Percentiles rank a stretch among this genome's conserved stretches.
Evolutionary conservation across 2,113 vertebrate species (phyloP).

Genomic region (Chauna torquata): DNA sequence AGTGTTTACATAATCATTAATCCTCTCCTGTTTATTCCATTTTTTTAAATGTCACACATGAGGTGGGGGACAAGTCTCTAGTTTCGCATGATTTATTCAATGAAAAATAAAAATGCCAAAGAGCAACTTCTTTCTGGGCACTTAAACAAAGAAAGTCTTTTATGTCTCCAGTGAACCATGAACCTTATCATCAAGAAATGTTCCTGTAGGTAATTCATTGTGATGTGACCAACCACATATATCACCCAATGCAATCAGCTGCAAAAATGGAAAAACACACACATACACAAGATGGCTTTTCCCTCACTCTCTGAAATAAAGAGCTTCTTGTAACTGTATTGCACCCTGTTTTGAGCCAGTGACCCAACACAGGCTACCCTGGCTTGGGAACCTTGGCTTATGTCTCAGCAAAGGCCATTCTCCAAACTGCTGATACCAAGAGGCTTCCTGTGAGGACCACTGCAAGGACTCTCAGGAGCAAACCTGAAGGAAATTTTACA

Average conservation of each 20-base stretch:
- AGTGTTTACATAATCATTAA: constrained; percentile 5
- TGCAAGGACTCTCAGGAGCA: not conserved
- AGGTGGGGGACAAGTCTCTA: not conserved
- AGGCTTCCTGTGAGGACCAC: not conserved
- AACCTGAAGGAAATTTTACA: not conserved
- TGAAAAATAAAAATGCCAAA: not conserved
- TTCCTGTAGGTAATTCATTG: not conserved
- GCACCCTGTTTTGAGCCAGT: not conserved
- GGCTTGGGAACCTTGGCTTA: not conserved
- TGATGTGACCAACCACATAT: not conserved
- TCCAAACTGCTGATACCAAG: not conserved
- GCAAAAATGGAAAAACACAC: not conserved
- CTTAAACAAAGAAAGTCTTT: constrained; percentile 51
- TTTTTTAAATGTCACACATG: not conserved
- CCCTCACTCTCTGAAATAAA: not conserved
- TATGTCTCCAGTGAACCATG: constrained; percentile 14
- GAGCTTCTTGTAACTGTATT: not conserved
- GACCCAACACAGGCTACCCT: not conserved
- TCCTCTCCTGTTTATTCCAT: not conserved
- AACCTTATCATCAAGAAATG: constrained; percentile 13
- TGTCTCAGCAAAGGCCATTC: not conserved
- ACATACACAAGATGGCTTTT: not conserved
- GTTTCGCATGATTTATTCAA: constrained; percentile 26
- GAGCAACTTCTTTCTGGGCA: constrained; percentile 4
- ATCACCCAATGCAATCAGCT: not conserved